phyloP scores from a whole-genome alignment of 2,113 vertebrate genomes.

The Ceratotherium simum region DNA sequence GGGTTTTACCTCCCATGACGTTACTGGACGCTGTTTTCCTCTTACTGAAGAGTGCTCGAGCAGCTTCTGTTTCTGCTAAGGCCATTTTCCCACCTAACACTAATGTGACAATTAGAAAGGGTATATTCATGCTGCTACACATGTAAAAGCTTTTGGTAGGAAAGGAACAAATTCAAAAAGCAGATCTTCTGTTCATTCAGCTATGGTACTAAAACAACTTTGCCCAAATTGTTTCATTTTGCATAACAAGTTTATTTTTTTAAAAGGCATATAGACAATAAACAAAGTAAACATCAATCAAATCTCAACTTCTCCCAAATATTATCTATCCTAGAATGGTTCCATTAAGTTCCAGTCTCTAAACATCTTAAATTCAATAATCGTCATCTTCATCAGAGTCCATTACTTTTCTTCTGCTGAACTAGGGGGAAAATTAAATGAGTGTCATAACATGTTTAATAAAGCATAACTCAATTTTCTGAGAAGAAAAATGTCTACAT shows the following conservation, averaged over 20 bases:
- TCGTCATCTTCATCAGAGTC: constrained; percentile 98
- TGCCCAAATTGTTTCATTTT: constrained; percentile 59
- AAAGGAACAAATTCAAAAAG: background rate
- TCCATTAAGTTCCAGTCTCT: constrained; percentile 66
- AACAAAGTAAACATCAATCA: constrained; percentile 75
- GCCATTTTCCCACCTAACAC: background rate
- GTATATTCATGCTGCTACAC: background rate
- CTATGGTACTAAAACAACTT: constrained; percentile 25
- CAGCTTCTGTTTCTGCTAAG: background rate
- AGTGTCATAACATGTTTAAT: background rate
- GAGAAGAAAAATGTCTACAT: constrained; percentile 8
- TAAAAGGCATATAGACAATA: constrained; percentile 76
- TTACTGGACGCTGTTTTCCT: background rate
- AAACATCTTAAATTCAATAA: constrained; percentile 80
- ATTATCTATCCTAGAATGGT: constrained; percentile 66
- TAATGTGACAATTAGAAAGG: background rate
- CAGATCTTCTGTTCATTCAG: background rate
- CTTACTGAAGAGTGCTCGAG: background rate
- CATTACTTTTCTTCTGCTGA: constrained; percentile 97
- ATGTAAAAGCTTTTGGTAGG: background rate
- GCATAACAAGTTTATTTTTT: constrained; percentile 79
- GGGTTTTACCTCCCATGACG: background rate
- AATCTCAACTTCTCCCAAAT: constrained; percentile 70
- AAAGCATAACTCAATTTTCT: constrained; percentile 17
- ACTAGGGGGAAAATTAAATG: constrained; percentile 86